phyloP scores from a whole-genome alignment of 2,113 vertebrate species.

The Neofelis nebulosa region DNA sequence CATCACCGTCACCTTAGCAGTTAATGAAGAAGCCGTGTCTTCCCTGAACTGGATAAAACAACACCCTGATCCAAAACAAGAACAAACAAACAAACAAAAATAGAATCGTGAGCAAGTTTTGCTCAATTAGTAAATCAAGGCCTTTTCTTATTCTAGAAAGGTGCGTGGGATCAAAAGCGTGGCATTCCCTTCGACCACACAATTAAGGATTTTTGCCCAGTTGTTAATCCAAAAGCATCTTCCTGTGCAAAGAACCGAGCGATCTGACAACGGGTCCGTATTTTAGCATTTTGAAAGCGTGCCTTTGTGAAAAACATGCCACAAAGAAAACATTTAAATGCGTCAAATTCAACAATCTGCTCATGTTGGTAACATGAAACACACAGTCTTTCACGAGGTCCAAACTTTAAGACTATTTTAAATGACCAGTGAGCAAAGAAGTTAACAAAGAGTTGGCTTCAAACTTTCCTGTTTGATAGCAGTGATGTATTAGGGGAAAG shows the following conservation, averaged over 20 bases:
- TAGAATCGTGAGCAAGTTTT: not conserved
- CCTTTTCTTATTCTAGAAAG: not conserved
- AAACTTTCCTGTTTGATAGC: slow-evolving; percentile 28
- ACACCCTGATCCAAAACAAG: not conserved
- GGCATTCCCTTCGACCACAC: not conserved
- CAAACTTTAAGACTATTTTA: slow-evolving; percentile 36
- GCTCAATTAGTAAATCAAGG: not conserved
- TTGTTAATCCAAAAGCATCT: slow-evolving; percentile 11
- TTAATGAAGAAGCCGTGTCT: not conserved
- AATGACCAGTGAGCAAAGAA: not conserved
- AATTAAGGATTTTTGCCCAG: not conserved
- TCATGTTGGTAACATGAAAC: not conserved
- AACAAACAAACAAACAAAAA: not conserved
- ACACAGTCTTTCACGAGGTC: not conserved
- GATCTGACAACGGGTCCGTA: not conserved
- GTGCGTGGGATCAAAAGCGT: not conserved
- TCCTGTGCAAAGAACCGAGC: not conserved
- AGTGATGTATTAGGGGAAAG: not conserved
- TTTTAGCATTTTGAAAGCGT: slow-evolving; percentile 10
- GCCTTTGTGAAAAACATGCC: not conserved
- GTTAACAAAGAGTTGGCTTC: not conserved
- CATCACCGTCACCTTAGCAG: not conserved
- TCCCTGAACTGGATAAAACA: not conserved
- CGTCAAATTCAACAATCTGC: slow-evolving; percentile 16
- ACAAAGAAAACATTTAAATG: slow-evolving; percentile 34